These are phyloP conservation scores for Magallana angulata DNA, from an alignment of 1,140 invertebrate genomes.

Conservation along the genomic window DNA sequence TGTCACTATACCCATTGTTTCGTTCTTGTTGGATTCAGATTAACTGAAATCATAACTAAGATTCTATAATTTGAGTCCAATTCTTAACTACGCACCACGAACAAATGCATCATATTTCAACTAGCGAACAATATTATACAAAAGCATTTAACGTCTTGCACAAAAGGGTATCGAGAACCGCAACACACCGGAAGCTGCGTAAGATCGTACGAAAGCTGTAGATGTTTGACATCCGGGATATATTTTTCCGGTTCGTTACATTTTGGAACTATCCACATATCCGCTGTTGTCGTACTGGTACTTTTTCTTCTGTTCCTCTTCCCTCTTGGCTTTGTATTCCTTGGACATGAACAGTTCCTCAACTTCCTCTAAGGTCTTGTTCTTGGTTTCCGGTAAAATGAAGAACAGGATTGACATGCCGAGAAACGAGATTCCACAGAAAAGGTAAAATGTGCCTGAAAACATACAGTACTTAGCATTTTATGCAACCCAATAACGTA, in stretches of 20 bases:
- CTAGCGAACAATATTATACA: no score
- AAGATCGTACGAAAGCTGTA: neutral
- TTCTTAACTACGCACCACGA: no score
- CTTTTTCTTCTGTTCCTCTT: neutral
- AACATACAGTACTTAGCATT: slow-evolving; percentile 22
- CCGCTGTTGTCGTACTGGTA: slow-evolving; percentile 5
- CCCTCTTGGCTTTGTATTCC: slow-evolving; percentile 53
- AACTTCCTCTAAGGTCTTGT: slow-evolving; percentile 93
- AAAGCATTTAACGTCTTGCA: no score
- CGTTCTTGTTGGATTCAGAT: no score
- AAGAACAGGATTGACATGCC: slow-evolving; percentile 89
- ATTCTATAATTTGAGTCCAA: no score
- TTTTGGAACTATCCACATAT: neutral
- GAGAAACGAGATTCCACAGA: slow-evolving; percentile 85
- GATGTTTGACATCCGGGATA: neutral
- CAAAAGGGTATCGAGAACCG: no score
- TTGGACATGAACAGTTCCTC: slow-evolving; percentile 79
- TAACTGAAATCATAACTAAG: no score
- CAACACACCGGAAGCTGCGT: no score
- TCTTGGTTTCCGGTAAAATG: slow-evolving; percentile 94
- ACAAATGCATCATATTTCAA: no score
- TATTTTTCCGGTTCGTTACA: slow-evolving; percentile 17
- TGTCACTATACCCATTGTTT: no score
- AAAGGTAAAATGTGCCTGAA: slow-evolving; percentile 88
- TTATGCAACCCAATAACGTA: no score